Conservation (phyloP, 2,797 vertebrate species). For the Chrosomus eos region DNA sequence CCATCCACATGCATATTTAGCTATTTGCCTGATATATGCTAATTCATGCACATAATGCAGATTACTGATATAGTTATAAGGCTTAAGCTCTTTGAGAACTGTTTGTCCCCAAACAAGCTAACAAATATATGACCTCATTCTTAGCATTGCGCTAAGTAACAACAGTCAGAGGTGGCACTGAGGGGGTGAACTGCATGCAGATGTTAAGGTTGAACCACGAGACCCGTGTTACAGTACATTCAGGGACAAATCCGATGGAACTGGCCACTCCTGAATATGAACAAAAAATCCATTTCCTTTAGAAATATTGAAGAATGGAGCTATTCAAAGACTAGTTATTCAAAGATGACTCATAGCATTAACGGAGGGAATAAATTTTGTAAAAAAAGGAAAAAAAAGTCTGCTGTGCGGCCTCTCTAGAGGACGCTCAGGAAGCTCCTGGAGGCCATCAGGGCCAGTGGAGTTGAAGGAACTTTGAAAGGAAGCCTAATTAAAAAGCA, state of each 20-base stretch:
- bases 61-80: constrained; percentile 55
- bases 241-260: constrained; percentile 33
- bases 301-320: constrained; percentile 51
- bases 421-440: constrained; percentile 31
- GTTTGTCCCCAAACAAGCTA: constrained; percentile 58
- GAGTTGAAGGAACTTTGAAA: constrained; percentile 27
- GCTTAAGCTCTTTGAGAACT: constrained; percentile 48
- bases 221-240: constrained; percentile 45
- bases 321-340: constrained; percentile 43
- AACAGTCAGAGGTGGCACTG: constrained; percentile 34
- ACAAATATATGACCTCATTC: constrained; percentile 54
- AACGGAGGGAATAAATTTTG: constrained; percentile 43
- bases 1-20: constrained; percentile 62
- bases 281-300: constrained; percentile 28
- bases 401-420: background rate
- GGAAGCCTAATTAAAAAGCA: constrained; percentile 48
- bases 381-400: background rate
- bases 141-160: constrained; percentile 12
- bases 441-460: constrained; percentile 26
- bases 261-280: constrained; percentile 30
- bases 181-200: constrained; percentile 40
- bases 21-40: constrained; percentile 56
- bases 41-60: constrained; percentile 65
- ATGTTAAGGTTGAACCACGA: constrained; percentile 34
- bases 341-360: constrained; percentile 49